These are phyloP conservation scores for Agriotes lineatus DNA, from an alignment of 2,888 invertebrate genomes.

Conservation along the genomic window DNA sequence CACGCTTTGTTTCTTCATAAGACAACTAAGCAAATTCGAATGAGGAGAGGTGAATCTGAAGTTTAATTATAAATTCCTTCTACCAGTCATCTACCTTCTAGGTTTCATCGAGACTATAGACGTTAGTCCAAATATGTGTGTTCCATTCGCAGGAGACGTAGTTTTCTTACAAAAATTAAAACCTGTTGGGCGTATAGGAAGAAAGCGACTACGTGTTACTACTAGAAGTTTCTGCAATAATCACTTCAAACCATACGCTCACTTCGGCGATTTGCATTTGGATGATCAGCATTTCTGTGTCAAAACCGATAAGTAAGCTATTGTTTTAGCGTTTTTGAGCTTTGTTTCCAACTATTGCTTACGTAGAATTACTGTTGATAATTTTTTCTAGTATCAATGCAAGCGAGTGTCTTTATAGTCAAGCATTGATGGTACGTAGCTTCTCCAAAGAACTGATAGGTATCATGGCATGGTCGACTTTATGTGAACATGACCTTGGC, in stretches of 20 bases:
- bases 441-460: not conserved
- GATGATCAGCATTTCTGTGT: not conserved
- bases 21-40: too few relatives aligned
- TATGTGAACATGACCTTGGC: not conserved
- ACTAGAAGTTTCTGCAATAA: not conserved
- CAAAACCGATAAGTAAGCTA: not conserved
- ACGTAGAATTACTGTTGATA: too few relatives aligned
- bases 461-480: conserved; percentile 7
- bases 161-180: not conserved
- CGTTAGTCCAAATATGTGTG: not conserved
- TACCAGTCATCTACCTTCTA: not conserved
- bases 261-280: not conserved
- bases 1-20: too few relatives aligned
- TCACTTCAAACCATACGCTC: not conserved
- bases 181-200: too few relatives aligned
- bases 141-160: not conserved
- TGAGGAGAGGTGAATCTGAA: not conserved
- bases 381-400: not conserved
- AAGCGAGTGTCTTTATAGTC: not conserved
- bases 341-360: too few relatives aligned
- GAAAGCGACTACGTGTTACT: not conserved
- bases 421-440: not conserved
- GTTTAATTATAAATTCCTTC: too few relatives aligned
- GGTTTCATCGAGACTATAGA: not conserved
- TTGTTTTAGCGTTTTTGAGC: too few relatives aligned